Base-by-base conservation (phyloP, 2,797 vertebrate genomes). In the Orestias chungarensis region DNA sequence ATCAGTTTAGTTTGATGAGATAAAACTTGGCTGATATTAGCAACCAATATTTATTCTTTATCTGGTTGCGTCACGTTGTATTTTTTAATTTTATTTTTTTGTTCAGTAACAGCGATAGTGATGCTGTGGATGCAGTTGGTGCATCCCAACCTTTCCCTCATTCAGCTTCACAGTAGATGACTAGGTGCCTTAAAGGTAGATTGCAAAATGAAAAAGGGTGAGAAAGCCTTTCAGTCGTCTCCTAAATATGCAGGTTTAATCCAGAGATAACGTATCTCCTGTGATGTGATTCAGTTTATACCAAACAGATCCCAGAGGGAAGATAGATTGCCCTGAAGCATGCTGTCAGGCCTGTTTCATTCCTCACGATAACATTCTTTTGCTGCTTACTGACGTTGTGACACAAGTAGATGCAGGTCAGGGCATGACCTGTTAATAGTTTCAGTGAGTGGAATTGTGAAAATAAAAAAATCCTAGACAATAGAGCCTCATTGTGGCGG, bases 251-350 rank as follows among this genome's bases (percentile, higher is more conserved):
- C n/a, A n/a, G 66, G 80, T 90, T 75, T 70, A 64, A 62, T 64
- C 35, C 40, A 64, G 65, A 73, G 74, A 82, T 73, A 68, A 82
- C 80, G 82, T 73, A 76, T 78, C 74, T 80, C 85, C 83, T 86
- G 66, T 47, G 81, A 86, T 80, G 79, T 59, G 54, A 40, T 52
- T 76, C 77, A 76, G 20, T 82, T 81, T 69, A 68, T 46, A 65
- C 64, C 71, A 23, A 62, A 18, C 35, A 52, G 55, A 71, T 75
- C 61, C 64, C 20, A 43, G 27, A 52, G 74, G 78, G 18, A 17
- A 83, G 75, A 74, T 72, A 5, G 66, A 71, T 66, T 81, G 54
- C 68, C 61, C 73, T 46, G 64, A 73, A 80, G 61, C 68, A 66
- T 77, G 80, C 15, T 33, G 83, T 69, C 67, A 31, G 44, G 67